phyloP scores from a whole-genome alignment of 2,888 invertebrate species.

The Rotaria socialis region DNA sequence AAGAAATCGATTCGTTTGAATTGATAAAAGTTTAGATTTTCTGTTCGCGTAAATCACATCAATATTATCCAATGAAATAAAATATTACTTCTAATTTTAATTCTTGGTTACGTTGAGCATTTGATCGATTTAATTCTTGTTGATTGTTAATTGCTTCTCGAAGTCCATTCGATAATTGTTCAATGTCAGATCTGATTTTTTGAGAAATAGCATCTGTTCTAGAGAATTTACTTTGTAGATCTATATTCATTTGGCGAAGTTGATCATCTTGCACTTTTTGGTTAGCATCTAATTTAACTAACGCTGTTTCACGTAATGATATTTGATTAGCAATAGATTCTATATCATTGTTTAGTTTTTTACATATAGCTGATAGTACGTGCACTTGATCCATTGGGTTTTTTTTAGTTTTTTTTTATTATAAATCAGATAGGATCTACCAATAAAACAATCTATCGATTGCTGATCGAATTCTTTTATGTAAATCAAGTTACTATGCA shows the following conservation, averaged over 20 bases:
- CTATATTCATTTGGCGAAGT: constrained; percentile 39
- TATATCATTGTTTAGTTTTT: constrained; percentile 43
- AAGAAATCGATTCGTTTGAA: too few species aligned
- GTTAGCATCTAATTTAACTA: not conserved
- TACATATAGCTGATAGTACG: constrained; percentile 43
- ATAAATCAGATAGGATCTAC: not conserved
- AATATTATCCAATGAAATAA: not conserved
- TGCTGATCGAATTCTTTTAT: not conserved
- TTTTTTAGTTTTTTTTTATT: too few species aligned
- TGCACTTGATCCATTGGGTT: constrained; percentile 36
- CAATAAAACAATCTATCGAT: not conserved
- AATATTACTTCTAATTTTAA: constrained; percentile 38
- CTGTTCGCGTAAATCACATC: not conserved
- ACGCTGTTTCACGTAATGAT: not conserved
- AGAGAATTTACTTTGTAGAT: constrained; percentile 44
- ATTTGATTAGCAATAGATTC: constrained; percentile 22
- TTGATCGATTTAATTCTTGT: constrained; percentile 39
- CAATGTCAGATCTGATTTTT: constrained; percentile 37
- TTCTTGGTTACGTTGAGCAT: constrained; percentile 38
- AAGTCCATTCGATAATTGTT: constrained; percentile 1
- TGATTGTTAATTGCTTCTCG: constrained; percentile 34
- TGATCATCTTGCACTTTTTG: constrained; percentile 10
- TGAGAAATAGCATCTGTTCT: constrained; percentile 35
- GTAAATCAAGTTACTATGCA: not conserved
- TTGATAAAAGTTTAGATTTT: too few species aligned